Base-by-base conservation (phyloP, 2,888 invertebrate genomes). In the Apotomis betuletana region DNA sequence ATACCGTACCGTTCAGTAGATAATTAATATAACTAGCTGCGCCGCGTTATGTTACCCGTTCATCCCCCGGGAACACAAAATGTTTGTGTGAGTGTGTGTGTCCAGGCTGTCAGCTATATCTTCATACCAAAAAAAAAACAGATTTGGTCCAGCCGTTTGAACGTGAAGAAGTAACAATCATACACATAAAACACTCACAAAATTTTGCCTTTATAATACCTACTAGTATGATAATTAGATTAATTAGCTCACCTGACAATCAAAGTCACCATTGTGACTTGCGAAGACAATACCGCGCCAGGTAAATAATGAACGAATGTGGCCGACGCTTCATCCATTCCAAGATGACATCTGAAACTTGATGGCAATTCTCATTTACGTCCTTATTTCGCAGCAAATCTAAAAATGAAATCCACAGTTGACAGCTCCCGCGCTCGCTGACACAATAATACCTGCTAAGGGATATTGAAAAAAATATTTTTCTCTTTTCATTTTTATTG, bases 301-400 rank as follows among this genome's bases (percentile, higher is more conserved):
- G 62, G 72, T 67, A 72, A 68, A 68, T 68, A 72, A 72, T 63
- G 46, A 72, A 59, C 58, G 58, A 67, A 58, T 62, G 54, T 63
- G 63, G 38, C 13, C 63, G 62, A 51, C 70, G 52, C 61, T 57
- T 38, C 58, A 63, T 61, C 67, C 67, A 15, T 44, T 55, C 62
- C 67, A 58, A 72, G 67, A 63, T 72, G 68, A 59, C 68, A 59
- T 72, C 72, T 58, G 68, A 63, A 75, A 79, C 70, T 75, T 75
- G 78, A 76, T 80, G 84, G 83, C 83, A 83, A 82, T 81, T 83
- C 78, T 83, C 80, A 86, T 86, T 86, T 86, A 85, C 82, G 77
- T 76, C 76, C 79, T 81, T 80, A 80, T 83, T 82, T 81, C 79
- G 79, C 58, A 60, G 65, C 76, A 74, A 75, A 77, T 77, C 77